Conservation (phyloP, 2,797 vertebrate species). For the Hydrophis major region DNA sequence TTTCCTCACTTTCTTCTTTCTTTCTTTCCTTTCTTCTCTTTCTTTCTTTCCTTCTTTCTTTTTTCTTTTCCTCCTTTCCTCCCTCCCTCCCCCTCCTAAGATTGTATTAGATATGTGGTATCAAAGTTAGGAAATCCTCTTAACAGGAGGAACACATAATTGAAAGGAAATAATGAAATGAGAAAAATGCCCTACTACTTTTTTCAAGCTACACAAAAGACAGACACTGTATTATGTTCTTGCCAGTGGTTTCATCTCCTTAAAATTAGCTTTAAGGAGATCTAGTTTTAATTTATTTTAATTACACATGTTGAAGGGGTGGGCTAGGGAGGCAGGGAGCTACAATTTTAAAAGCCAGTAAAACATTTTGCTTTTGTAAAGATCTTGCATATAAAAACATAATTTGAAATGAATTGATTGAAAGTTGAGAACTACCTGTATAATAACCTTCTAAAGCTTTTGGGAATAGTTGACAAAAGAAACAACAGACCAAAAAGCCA, state of each 20-base stretch:
- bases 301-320: background rate
- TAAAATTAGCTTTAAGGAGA: conserved; percentile 70
- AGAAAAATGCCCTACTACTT: conserved; percentile 61
- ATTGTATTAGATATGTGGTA: conserved; percentile 54
- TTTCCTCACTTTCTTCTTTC: no score
- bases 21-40: no score
- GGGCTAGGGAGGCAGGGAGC: background rate
- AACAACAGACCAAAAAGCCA: background rate
- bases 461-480: background rate
- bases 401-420: conserved; percentile 3
- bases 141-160: conserved; percentile 61
- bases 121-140: conserved; percentile 50
- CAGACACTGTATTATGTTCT: conserved; percentile 62
- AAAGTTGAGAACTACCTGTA: background rate
- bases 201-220: conserved; percentile 61
- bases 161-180: conserved; percentile 52
- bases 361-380: conserved; percentile 2
- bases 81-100: background rate
- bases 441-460: background rate
- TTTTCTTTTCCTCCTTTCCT: background rate
- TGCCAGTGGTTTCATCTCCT: conserved; percentile 54
- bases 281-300: conserved; percentile 70
- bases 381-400: conserved; percentile 27
- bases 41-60: no score
- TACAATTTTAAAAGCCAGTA: background rate